phyloP scores from a whole-genome alignment of 2,888 invertebrate species.

The Caenorhabditis virilis region DNA sequence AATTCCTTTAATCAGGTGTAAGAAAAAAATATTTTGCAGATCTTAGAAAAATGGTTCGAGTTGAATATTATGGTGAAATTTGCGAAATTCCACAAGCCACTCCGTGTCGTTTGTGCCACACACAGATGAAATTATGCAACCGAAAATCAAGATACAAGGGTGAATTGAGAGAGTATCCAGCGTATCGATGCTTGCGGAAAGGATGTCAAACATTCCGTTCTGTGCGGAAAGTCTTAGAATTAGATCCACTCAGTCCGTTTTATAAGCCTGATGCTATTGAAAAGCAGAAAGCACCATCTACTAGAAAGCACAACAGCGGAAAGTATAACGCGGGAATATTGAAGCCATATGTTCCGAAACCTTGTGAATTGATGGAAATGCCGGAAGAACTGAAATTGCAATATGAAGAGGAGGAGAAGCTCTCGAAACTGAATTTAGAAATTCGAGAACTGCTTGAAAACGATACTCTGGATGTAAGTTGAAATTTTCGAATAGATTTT shows the following conservation, averaged over 20 bases:
- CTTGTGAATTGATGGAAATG: neutral
- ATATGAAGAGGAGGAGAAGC: neutral
- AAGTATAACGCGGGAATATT: neutral
- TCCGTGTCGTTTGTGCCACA: conserved; percentile 6
- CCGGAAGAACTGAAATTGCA: neutral
- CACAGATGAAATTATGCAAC: conserved; percentile 16
- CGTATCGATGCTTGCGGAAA: conserved; percentile 27
- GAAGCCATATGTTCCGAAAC: neutral
- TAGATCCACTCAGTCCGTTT: too few relatives aligned
- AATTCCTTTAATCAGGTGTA: too few relatives aligned
- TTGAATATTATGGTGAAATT: neutral
- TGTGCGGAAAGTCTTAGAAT: conserved; percentile 1
- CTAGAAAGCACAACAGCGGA: neutral
- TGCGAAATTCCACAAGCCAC: conserved; percentile 5
- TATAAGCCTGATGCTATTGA: neutral
- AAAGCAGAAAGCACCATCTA: neutral
- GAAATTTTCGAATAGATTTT: too few relatives aligned
- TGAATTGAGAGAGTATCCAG: conserved; percentile 16
- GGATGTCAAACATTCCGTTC: conserved; percentile 30
- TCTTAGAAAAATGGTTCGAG: neutral
- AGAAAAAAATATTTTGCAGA: neutral
- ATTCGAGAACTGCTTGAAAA: neutral
- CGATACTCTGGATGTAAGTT: neutral
- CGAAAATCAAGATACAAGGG: conserved; percentile 16
- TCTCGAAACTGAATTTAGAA: neutral